phyloP scores from a whole-genome alignment of 2,797 vertebrate genomes.

The Cynodonichthys magdalenae region DNA sequence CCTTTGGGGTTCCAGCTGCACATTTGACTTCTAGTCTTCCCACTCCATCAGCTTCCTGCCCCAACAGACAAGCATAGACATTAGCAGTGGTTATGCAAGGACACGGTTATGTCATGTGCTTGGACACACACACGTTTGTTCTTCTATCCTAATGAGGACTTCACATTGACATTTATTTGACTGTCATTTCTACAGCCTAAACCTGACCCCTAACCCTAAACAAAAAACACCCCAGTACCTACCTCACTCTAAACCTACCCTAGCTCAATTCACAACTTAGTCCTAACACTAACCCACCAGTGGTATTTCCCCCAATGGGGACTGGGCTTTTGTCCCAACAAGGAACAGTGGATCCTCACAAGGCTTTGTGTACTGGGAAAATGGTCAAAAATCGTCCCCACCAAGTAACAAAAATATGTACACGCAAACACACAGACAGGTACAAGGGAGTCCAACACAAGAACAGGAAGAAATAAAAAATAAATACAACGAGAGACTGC shows the following conservation, averaged over 20 bases:
- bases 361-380: too few species aligned
- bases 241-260: too few species aligned
- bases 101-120: slow-evolving; percentile 50
- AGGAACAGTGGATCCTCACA: too few species aligned
- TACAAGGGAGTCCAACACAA: slow-evolving; percentile 37
- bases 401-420: too few species aligned
- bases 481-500: slow-evolving; percentile 32
- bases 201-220: neutral
- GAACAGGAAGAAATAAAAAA: slow-evolving; percentile 39
- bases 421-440: slow-evolving; percentile 22
- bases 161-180: too few species aligned
- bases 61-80: slow-evolving; percentile 7
- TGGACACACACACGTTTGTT: slow-evolving; percentile 17
- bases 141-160: too few species aligned
- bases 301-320: too few species aligned
- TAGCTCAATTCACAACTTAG: too few species aligned
- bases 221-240: slow-evolving; percentile 8
- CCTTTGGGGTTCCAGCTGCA: slow-evolving; percentile 20
- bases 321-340: too few species aligned
- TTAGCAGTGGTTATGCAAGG: slow-evolving; percentile 29
- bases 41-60: slow-evolving; percentile 7
- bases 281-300: too few species aligned
- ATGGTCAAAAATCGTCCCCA: too few species aligned
- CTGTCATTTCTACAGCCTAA: too few species aligned
- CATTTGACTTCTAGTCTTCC: slow-evolving; percentile 25